Percentiles rank a stretch among this genome's conserved stretches.
Conservation (phyloP, 1,140 invertebrate genomes). For the Eubasilissa regina region DNA sequence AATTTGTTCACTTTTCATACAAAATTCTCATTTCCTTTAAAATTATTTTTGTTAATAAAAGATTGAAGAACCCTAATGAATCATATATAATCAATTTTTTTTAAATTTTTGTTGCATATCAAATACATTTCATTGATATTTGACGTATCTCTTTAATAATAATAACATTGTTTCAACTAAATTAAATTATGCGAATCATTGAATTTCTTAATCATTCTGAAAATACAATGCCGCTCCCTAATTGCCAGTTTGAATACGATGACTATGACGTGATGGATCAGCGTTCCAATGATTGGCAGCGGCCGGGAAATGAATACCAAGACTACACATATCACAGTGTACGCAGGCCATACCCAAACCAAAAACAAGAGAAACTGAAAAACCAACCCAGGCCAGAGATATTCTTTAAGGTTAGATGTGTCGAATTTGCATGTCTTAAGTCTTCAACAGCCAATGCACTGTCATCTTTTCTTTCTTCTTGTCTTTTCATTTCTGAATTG, state of each 20-base stretch:
- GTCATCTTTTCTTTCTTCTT: constrained; percentile 22
- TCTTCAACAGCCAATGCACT: constrained; percentile 7
- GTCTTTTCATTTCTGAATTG: neutral
- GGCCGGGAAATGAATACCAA: constrained; percentile 42
- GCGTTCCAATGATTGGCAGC: constrained; percentile 54
- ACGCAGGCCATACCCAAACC: constrained; percentile 47
- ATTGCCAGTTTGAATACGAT: constrained; percentile 54
- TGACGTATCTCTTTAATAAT: too few species aligned
- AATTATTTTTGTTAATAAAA: too few species aligned
- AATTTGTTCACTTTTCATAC: too few species aligned
- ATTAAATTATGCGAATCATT: too few species aligned
- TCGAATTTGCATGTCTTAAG: constrained; percentile 9
- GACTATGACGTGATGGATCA: constrained; percentile 54
- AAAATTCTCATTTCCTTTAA: too few species aligned
- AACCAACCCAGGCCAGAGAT: constrained; percentile 53
- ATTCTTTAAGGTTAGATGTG: constrained; percentile 58
- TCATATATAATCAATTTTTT: too few species aligned
- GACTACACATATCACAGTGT: constrained; percentile 56
- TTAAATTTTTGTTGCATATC: too few species aligned
- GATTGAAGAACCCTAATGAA: too few species aligned
- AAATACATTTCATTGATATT: too few species aligned
- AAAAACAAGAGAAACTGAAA: constrained; percentile 57
- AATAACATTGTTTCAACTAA: too few species aligned
- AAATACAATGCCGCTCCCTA: constrained; percentile 4
- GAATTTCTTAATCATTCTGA: neutral